Base-by-base conservation (phyloP, 2,888 invertebrate species). In the Apotomis turbidana region DNA sequence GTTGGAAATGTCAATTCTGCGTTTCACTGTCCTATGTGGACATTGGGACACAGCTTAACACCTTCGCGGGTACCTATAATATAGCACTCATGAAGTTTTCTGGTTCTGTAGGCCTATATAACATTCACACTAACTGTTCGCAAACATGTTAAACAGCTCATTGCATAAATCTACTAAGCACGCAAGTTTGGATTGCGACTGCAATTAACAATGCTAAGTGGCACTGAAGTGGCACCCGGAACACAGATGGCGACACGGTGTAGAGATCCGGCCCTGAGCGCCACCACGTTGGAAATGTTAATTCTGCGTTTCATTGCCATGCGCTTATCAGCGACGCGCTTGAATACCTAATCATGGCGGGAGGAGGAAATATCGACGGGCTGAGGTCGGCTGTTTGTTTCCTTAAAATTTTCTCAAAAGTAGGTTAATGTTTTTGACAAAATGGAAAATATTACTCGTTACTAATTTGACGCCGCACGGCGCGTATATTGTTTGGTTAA, bases 241-340 rank as follows among this genome's bases (percentile, higher is more conserved):
- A 58, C 88, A 58, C 88, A 89, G 59, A 88, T 94, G 13, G 94
- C 90, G 0, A 87, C 93, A 9, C 94, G 94, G 77, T 93, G 63
- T 57, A 76, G 6, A 13, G 44, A 59, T 54, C 70, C 76, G 86
- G 88, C 78, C 91, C 10, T 88, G 89, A 80, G 83, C 86, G 83
- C 85, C 58, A 66, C 61, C 77, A 83, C 52, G 85, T 87, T 70
- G 79, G 85, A 15, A 89, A 87, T 80, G 87, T 87, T 77, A 82
- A 85, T 91, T 89, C 80, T 79, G 84, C 83, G 55, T 54, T 74
- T 78, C 78, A 80, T 79, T 79, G 78, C 74, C 78, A 76, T 74
- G 61, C 58, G 76, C 75, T 79, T 82, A 68, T 75, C 78, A 74
- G 63, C 41, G 46, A 46, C 55, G 60, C 74, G 76, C 67, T 63